These are phyloP conservation scores for Xenentodon cancila DNA, from an alignment of 2,797 vertebrate species.

Conservation along the genomic window DNA sequence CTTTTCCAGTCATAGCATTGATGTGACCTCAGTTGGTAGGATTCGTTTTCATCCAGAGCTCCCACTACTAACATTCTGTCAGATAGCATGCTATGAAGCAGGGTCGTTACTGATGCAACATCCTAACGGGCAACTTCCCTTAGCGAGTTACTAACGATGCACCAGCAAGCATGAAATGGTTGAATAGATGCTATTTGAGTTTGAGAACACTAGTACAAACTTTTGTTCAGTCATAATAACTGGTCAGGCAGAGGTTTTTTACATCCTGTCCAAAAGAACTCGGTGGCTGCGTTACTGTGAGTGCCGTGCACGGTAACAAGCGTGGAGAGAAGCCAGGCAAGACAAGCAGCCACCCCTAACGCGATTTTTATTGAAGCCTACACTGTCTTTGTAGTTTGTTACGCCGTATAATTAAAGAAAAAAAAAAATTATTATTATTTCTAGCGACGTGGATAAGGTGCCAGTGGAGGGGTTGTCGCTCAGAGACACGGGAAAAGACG, in stretches of 20 bases:
- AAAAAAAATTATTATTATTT: slow-evolving; percentile 23
- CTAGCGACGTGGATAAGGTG: slow-evolving; percentile 66
- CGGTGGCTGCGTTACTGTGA: neutral
- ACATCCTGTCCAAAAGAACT: neutral
- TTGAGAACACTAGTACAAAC: neutral
- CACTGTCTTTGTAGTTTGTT: neutral
- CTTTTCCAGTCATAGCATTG: slow-evolving; percentile 6
- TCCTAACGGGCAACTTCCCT: slow-evolving; percentile 58
- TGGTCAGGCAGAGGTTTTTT: slow-evolving; percentile 4
- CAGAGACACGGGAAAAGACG: slow-evolving; percentile 59
- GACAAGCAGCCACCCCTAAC: slow-evolving; percentile 6
- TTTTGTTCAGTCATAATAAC: neutral
- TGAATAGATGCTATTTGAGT: slow-evolving; percentile 6
- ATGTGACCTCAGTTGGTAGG: neutral
- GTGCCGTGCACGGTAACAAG: neutral
- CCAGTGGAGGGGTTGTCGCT: slow-evolving; percentile 57
- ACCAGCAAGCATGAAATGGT: slow-evolving; percentile 54
- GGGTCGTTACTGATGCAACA: slow-evolving; percentile 26
- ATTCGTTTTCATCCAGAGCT: slow-evolving; percentile 40
- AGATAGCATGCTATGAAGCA: slow-evolving; percentile 58
- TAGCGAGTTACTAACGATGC: slow-evolving; percentile 60
- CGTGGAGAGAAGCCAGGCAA: slow-evolving; percentile 13
- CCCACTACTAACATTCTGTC: slow-evolving; percentile 58
- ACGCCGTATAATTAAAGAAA: neutral
- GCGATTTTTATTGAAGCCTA: neutral